Percentiles rank a stretch among this genome's conserved stretches.
These are phyloP conservation scores for Cyphomyrus plagiostoma DNA, from an alignment of 2,113 vertebrate species.

Conservation along the genomic window DNA sequence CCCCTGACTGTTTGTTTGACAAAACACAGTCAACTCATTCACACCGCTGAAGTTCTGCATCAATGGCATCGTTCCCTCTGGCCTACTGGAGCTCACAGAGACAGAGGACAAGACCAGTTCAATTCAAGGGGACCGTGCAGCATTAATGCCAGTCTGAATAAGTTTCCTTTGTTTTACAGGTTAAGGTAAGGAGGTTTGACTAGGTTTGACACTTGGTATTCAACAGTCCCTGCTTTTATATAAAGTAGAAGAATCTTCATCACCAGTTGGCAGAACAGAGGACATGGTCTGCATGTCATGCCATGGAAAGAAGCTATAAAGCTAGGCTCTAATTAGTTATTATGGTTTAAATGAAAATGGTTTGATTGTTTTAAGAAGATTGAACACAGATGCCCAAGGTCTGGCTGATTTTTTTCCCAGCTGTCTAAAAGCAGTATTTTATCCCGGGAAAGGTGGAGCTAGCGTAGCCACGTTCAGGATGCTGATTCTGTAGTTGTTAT, in stretches of 20 bases:
- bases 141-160: background rate
- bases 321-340: background rate
- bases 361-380: background rate
- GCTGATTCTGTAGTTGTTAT: background rate
- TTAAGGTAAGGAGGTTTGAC: background rate
- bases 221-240: background rate
- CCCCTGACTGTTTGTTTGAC: slow-evolving; percentile 3
- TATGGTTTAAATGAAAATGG: slow-evolving; percentile 4
- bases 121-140: background rate
- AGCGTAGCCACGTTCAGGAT: background rate
- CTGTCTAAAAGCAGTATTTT: background rate
- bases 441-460: background rate
- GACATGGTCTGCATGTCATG: background rate
- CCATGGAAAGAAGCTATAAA: background rate
- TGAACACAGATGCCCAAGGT: background rate
- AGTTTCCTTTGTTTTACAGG: background rate
- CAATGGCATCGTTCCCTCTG: background rate
- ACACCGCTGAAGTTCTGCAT: background rate
- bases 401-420: background rate
- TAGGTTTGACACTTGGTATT: background rate
- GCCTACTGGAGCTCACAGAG: background rate
- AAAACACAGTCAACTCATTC: background rate
- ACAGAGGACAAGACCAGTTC: background rate
- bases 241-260: background rate
- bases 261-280: background rate